Percentiles rank a stretch among this genome's conserved stretches.
Conservation (phyloP, 2,113 vertebrate genomes). For the Perca schrenkii region DNA sequence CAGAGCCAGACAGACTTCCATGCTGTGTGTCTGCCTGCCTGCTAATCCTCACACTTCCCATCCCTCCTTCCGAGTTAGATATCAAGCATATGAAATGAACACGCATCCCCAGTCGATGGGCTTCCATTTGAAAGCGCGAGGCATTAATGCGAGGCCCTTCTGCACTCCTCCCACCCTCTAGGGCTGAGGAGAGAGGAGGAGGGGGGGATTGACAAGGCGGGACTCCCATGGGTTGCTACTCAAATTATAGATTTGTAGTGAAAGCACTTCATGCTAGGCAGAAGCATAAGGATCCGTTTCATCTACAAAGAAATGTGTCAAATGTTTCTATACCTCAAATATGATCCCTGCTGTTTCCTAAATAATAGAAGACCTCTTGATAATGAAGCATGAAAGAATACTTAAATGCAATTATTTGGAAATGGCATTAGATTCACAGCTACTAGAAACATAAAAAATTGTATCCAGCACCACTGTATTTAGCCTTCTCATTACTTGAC, state of each 20-base stretch:
- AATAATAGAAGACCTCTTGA: slow-evolving; percentile 50
- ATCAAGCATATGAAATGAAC: slow-evolving; percentile 74
- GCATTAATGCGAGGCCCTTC: slow-evolving; percentile 52
- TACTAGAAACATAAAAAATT: background rate
- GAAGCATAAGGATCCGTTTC: slow-evolving; percentile 56
- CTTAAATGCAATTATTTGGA: slow-evolving; percentile 46
- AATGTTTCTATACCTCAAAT: slow-evolving; percentile 53
- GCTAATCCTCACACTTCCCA: slow-evolving; percentile 63
- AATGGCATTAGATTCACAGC: slow-evolving; percentile 5
- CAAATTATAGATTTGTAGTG: slow-evolving; percentile 66
- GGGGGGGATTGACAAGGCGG: slow-evolving; percentile 41
- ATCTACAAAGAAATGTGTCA: slow-evolving; percentile 59
- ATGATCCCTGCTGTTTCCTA: slow-evolving; percentile 51
- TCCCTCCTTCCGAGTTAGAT: slow-evolving; percentile 58
- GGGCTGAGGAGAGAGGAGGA: slow-evolving; percentile 27
- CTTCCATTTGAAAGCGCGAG: slow-evolving; percentile 65
- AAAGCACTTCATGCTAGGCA: slow-evolving; percentile 41
- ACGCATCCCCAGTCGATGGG: slow-evolving; percentile 64
- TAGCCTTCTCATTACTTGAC: background rate
- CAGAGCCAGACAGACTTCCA: slow-evolving; percentile 62
- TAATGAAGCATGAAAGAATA: slow-evolving; percentile 37
- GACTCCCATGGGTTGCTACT: slow-evolving; percentile 60
- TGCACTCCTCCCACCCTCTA: slow-evolving; percentile 50
- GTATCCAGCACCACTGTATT: background rate
- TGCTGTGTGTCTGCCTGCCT: slow-evolving; percentile 49